These are phyloP conservation scores for Hydropsyche betteni DNA, from an alignment of 2,888 invertebrate species.

Conservation along the genomic window DNA sequence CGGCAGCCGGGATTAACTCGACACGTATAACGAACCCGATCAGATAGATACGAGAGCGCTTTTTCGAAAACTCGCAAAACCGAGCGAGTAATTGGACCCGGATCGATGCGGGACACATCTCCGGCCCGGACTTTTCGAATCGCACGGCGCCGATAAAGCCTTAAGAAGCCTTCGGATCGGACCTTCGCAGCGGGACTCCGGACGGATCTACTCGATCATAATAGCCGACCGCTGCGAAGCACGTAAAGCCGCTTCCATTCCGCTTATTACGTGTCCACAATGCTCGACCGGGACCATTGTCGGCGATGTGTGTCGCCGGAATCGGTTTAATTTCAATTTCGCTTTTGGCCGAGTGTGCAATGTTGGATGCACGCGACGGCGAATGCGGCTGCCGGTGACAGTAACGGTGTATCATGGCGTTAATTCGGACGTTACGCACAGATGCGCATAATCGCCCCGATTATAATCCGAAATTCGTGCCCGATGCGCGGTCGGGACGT, in stretches of 20 bases:
- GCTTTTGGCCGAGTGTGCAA: too few species aligned
- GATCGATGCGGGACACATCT: background rate
- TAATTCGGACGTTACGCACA: constrained; percentile 6
- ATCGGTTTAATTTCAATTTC: too few species aligned
- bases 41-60: background rate
- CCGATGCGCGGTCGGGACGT: background rate
- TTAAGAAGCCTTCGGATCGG: background rate
- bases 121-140: background rate
- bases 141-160: constrained; percentile 1
- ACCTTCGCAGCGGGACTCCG: background rate
- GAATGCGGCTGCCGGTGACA: background rate
- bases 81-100: background rate
- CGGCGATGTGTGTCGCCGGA: too few species aligned
- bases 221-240: constrained; percentile 16
- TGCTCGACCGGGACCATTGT: too few species aligned
- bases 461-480: background rate
- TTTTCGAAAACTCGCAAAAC: too few species aligned
- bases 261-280: background rate
- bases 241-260: background rate
- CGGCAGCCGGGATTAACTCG: constrained; percentile 26
- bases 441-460: constrained; percentile 4
- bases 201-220: constrained; percentile 4
- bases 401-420: constrained; percentile 9
- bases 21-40: constrained; percentile 1
- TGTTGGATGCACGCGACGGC: too few species aligned